Evolutionary conservation across 2,888 invertebrate genomes (phyloP), one percentile per base, ranked within the genome.

Genomic region (Aphidius colemani): DNA sequence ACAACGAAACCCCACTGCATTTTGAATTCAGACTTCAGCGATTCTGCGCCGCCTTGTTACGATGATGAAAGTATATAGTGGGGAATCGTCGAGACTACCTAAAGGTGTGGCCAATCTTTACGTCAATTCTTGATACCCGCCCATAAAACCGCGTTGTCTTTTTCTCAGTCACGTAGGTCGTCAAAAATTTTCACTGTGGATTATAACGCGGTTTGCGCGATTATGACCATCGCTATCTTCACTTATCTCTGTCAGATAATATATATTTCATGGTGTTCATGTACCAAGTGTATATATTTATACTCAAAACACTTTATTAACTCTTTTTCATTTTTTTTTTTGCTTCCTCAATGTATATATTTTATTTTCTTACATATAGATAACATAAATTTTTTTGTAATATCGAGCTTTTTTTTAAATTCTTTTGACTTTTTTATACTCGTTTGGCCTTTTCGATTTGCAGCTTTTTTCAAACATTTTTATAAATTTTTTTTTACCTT

Each of bases 171-270:
- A 62, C 68, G 64, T 69, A 64, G 66, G 75, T 80, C 79, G 77
- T 79, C 79, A 80, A 82, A 81, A 77, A 82, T 82, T 80, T 82
- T 80, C 80, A 78, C 77, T 80, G 76, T 79, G 78, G 82, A 82
- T 82, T 82, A 82, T 82, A 81, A 82, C 82, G 80, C 82, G 80
- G 76, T 76, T 79, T 80, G 80, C 75, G 80, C 79, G 82, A 82
- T 82, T 80, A 82, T 78, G 78, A 82, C 77, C 80, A 75, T 77
- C 75, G 74, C 72, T 73, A 72, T 60, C 60, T 43, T 56, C 64
- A 66, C 67, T 61, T 67, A 63, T 49, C 46, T 30, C 10, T 10
- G 11, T 10, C 11, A 45, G 10, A 45, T 45, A 7, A 8, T 57
- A n/a, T 46, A 57, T 57, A 46, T 57, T 30, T 41, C 9, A 18